phyloP scores from a whole-genome alignment of 2,888 invertebrate species.

The Drosophila austrosaltans region DNA sequence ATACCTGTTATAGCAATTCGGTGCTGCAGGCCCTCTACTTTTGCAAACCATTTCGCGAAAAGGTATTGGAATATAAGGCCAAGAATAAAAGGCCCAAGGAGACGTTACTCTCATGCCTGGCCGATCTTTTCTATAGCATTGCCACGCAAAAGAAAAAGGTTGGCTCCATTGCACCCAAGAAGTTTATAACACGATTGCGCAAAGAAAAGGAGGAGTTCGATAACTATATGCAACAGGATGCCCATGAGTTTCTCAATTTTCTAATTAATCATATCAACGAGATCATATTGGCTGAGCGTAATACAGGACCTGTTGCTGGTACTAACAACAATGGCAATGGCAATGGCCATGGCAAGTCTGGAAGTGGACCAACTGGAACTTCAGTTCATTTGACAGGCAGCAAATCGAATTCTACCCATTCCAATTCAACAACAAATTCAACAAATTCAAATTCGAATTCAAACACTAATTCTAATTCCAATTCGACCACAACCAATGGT shows the following conservation, averaged over 20 bases:
- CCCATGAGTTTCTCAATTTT: conserved; percentile 99
- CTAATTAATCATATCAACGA: conserved; percentile 99
- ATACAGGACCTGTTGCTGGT: conserved; percentile 56
- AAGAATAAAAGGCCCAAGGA: conserved; percentile 98
- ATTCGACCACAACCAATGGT: conserved; percentile 75
- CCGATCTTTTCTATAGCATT: conserved; percentile 99
- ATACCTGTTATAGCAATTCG: conserved; percentile 99
- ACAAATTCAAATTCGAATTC: conserved; percentile 68
- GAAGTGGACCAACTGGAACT: conserved; percentile 18
- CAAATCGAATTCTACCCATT: conserved; percentile 44
- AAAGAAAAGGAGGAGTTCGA: conserved; percentile 99
- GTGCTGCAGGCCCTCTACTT: conserved; percentile 99
- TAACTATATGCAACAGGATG: conserved; percentile 99
- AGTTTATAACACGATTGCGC: conserved; percentile 98
- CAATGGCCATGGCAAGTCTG: conserved; percentile 31
- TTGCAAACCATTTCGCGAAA: conserved; percentile 99
- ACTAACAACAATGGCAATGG: conserved; percentile 15
- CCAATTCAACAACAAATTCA: conserved; percentile 51
- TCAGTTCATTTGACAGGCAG: conserved; percentile 34
- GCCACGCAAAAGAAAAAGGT: conserved; percentile 99
- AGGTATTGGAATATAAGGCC: conserved; percentile 98
- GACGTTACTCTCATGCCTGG: conserved; percentile 97
- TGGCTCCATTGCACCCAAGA: conserved; percentile 99
- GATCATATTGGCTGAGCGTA: conserved; percentile 92
- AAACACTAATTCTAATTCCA: conserved; percentile 69